Evolutionary conservation across 2,888 invertebrate genomes (phyloP), one percentile per base, ranked within the genome.

Genomic region (Orgyia antiqua): DNA sequence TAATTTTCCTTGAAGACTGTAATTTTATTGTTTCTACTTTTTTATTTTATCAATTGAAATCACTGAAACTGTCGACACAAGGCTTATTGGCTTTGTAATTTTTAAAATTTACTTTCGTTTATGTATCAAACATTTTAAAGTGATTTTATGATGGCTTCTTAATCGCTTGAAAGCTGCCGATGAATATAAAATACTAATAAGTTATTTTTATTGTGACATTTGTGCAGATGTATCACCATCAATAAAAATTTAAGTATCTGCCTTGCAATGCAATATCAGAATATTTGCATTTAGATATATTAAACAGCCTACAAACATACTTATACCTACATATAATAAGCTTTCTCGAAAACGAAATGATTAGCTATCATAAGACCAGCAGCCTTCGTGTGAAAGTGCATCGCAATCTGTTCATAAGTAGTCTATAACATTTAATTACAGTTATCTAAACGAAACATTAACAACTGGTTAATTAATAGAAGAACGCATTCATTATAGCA

Each of bases 391-490:
- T 74, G 83, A 84, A 82, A 76, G 69, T 66, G 54, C 49, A 46
- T 54, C 50, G 56, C 51, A 53, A 42, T 44, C 33, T 49, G 61
- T 56, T 54, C 62, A 67, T 80, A 77, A 80, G 79, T 73, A 58
- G 63, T 70, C 41, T 61, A 68, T 68, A n/a, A n/a, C 15, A 15
- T 15, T 15, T 15, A 6, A 15, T 4, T 6, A 15, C 6, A 60
- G 60, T 64, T 55, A 47, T 68, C 60, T 77, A 69, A 80, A 76
- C 65, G 74, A 68, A 67, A 64, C 68, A 65, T 65, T 78, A 72
- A 79, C 77, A 72, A 56, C 66, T 71, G 63, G 67, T 66, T 78
- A 74, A 82, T 80, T 74, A 72, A 76, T 53, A 69, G 66, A 61
- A 72, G 59, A 70, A 77, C 61, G 69, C 61, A 59, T 65, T 68